These are phyloP conservation scores for Drosophila pachea DNA, from an alignment of 1,140 invertebrate species.

Conservation along the genomic window DNA sequence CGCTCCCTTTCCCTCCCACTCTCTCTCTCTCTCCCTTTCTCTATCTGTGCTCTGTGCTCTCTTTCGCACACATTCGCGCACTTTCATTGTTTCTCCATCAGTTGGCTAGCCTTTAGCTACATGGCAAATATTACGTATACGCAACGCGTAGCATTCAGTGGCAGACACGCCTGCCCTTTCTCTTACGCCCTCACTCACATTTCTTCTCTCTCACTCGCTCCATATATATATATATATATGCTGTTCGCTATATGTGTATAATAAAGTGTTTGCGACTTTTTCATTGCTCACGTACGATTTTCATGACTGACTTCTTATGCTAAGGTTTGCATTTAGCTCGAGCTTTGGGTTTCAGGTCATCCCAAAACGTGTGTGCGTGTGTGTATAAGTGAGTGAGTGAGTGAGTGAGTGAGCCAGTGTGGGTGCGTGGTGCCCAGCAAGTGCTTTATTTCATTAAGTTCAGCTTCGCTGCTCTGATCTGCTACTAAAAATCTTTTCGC, in stretches of 20 bases:
- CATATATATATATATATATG: neutral
- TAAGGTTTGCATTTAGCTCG: conserved; percentile 49
- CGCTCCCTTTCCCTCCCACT: neutral
- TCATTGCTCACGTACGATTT: conserved; percentile 76
- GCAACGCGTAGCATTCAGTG: conserved; percentile 73
- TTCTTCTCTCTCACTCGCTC: neutral
- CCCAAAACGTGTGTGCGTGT: conserved; percentile 24
- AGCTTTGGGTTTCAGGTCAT: conserved; percentile 44
- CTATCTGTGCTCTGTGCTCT: neutral
- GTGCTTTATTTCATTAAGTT: conserved; percentile 77
- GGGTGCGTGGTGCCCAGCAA: conserved; percentile 59
- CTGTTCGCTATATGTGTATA: conserved; percentile 42
- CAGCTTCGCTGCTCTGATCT: conserved; percentile 37
- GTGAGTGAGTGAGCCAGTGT: too few species aligned
- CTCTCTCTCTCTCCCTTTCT: neutral
- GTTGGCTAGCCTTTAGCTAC: conserved; percentile 47
- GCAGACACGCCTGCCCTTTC: conserved; percentile 34
- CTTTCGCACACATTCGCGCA: conserved; percentile 7
- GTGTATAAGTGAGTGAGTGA: too few species aligned
- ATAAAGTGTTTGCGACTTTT: conserved; percentile 78
- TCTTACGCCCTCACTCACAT: neutral
- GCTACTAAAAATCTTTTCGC: conserved; percentile 57
- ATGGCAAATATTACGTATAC: conserved; percentile 74
- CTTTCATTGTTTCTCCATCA: conserved; percentile 25
- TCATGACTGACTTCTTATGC: conserved; percentile 75